Evolutionary conservation across 2,797 vertebrate species (phyloP), one percentile per base, ranked within the genome.

Genomic region (Sarcoramphus papa): DNA sequence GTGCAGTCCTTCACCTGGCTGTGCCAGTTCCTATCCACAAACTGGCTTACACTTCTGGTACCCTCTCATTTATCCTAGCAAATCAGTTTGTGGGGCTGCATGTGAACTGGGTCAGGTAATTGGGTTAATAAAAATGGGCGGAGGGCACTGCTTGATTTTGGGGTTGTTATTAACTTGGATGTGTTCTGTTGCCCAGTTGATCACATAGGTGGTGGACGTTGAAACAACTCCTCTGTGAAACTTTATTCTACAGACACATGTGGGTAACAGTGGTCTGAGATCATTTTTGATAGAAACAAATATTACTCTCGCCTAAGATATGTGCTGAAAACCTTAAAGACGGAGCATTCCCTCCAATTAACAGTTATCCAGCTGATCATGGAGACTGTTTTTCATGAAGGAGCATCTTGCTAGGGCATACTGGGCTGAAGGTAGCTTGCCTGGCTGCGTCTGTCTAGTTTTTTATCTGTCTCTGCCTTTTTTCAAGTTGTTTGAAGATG

Each of bases 61-160:
- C 70, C 70, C 80, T 91, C 67, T 92, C 60, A 93, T 92, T 95
- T 92, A 75, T 65, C 84, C 81, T 33, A 90, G 89, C 90, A 85
- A 83, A 96, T 92, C 79, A 90, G 92, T 95, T 85, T 85, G 81
- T 93, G 60, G 64, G 68, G 56, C 78, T 85, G 40, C 15, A 6
- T 51, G 14, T 68, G 35, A 60, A 68, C 60, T 90, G 85, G 88
- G 50, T 70, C 92, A 33, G 0, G 6, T 85, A 94, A 92, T 78
- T 80, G 88, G 60, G 56, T 88, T 93, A 77, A 48, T 90, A 77
- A 60, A 53, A 28, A 11, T 35, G 72, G 68, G 60, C 1, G 27
- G 47, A 91, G 87, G 93, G 25, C 56, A 63, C 31, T 31, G 47
- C 40, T 85, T 77, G 40, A 6, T 67, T 77, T 85, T 94, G 76